Base-by-base conservation (phyloP, 30 jellyfish, hydroid and myxozoan species). In the Aurelia sp. region DNA sequence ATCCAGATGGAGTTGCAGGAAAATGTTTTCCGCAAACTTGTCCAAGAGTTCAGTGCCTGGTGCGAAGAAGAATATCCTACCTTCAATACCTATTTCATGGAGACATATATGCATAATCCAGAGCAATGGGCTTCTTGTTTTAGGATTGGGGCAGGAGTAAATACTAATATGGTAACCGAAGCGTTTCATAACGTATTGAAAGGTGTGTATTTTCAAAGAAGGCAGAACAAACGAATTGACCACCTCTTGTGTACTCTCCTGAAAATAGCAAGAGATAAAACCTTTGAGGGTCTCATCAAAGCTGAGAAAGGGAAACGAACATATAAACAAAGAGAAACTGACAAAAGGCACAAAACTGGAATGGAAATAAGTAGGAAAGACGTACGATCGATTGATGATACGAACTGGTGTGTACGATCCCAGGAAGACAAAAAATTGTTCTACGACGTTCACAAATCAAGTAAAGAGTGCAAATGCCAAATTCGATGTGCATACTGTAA, bases 51-150 rank as follows among this genome's bases (percentile, higher is more conserved):
- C n/a, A 5, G 91, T 38, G 71, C 73, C 18, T 67, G 47, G 73
- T 17, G 57, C 22, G 27, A 64, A 31, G 38, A 64, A 17, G 12
- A 40, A 31, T 40, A 80, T 27, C 63, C 88, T 16, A 33, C 33
- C 48, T 80, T 80, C 84, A 5, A 57, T 20, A 8, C 15, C 8
- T 78, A 78, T 59, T 78, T 78, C 44, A 31, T 8, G 47, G 72
- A 22, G 0, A 72, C 41, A n/a, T 80, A 40, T 48, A 13, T 80
- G 40, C 31, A 63, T 13, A 2, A 63, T 18, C 80, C 47, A 59
- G 21, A 33, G 38, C 18, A 31, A 62, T 78, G 84, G 89, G 89
- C 83, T 21, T 78, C 47, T 40, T 78, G 89, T 38, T 78, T 21
- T 40, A 22, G 89, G 41, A 40, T 13, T 13, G n/a, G 60, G 33